Base-by-base conservation (phyloP, 2,113 vertebrate species). In the Pleuronectes platessa region DNA sequence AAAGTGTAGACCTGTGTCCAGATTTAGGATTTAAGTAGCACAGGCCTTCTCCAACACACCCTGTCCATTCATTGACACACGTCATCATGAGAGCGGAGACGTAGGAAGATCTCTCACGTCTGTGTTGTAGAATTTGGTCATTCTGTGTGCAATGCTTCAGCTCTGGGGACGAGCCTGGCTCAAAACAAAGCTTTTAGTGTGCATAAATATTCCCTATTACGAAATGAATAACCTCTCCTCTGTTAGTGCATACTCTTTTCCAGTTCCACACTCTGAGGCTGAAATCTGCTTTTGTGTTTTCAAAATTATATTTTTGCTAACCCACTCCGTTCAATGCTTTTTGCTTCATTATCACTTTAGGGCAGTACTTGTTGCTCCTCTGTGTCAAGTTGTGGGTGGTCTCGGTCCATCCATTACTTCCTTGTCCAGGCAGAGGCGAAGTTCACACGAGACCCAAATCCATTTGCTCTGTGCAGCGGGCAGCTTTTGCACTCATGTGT, bases 401-500 rank as follows among this genome's bases (percentile, higher is more conserved):
- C 91, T 79, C 53, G 21, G 83, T 75, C 87, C 88, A 87, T 88
- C 85, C 82, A 75, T 90, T 84, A 86, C 86, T 84, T 82, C 76
- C 84, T 85, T 68, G 89, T 88, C 86, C 87, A 84, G 35, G 24
- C 70, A 82, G 81, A 91, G 83, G 58, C 66, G 55, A 88, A 84
- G 85, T 90, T 90, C 82, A 90, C 88, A 90, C 71, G 67, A 90
- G 90, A 87, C 85, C 82, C 71, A 69, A 76, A 82, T 83, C 76
- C 87, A 90, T 83, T 88, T 81, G 78, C 74, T 87, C 68, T 74
- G 60, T 84, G 86, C 83, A 82, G 82, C 63, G 71, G 88, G 86
- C 87, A 85, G 86, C 79, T 85, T 88, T 92, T 92, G 89, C 81
- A 80, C 86, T 90, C 82, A 83, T 90, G 87, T 91, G 88, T 89